phyloP scores from a whole-genome alignment of 1,140 invertebrate species.

The Ceratosolen fusciceps region DNA sequence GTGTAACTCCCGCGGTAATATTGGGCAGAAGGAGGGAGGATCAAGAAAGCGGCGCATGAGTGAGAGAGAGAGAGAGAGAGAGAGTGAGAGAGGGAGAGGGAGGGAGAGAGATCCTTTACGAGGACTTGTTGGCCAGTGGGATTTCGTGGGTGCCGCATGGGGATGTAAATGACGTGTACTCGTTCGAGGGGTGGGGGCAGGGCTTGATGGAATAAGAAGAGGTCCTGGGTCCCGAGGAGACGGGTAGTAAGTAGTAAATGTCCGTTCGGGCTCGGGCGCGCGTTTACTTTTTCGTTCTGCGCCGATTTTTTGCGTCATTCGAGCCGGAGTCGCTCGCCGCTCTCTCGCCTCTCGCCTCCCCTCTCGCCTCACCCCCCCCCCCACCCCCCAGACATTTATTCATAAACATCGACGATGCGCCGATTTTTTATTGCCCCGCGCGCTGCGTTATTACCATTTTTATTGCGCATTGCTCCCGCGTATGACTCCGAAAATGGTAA shows the following conservation, averaged over 20 bases:
- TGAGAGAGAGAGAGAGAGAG: constrained; percentile 46
- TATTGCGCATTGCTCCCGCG: constrained; percentile 36
- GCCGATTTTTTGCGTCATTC: constrained; percentile 34
- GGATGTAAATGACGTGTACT: constrained; percentile 52
- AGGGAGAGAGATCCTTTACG: constrained; percentile 60
- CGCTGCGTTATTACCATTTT: constrained; percentile 49
- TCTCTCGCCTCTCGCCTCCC: constrained; percentile 43
- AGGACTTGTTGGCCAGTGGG: constrained; percentile 67
- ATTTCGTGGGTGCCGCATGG: constrained; percentile 61
- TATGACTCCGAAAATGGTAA: constrained; percentile 38
- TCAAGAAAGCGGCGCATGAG: constrained; percentile 48
- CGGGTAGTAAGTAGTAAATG: constrained; percentile 64
- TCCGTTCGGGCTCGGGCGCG: constrained; percentile 48
- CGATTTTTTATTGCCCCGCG: constrained; percentile 17
- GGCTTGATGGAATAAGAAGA: not conserved
- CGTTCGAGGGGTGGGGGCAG: constrained; percentile 32
- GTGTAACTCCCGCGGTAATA: constrained; percentile 31
- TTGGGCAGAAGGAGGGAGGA: constrained; percentile 44
- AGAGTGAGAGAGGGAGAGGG: constrained; percentile 49
- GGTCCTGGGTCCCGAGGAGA: constrained; percentile 43
- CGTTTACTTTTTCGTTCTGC: constrained; percentile 50
- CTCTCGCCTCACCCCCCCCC: constrained; percentile 45
- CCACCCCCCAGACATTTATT: constrained; percentile 47
- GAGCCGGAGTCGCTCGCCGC: constrained; percentile 43
- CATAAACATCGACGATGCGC: constrained; percentile 38